Evolutionary conservation across 2,113 vertebrate genomes (phyloP), one percentile per base, ranked within the genome.

Genomic region (Anhinga rufa): DNA sequence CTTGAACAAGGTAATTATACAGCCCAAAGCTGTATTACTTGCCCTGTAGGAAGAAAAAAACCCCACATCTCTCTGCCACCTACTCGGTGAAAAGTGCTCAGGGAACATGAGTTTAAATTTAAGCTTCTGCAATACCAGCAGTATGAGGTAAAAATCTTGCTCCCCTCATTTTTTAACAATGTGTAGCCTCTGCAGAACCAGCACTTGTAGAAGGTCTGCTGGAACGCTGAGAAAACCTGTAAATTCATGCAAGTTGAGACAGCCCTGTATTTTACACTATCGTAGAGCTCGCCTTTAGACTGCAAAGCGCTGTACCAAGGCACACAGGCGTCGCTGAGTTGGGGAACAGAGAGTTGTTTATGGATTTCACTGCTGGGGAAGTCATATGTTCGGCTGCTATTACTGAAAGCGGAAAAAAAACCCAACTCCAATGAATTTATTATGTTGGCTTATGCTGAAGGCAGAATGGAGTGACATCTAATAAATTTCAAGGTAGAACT

Each of bases 381-480:
- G 13, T 24, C 26, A 2, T 17, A 9, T 1, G 0, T 70, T 49
- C 4, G 2, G 32, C 48, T 82, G 34, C 24, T 62, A 1, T 24
- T 36, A 4, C 38, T 40, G 7, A 34, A 57, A 61, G 28, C 9
- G 15, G 20, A 1, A 9, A 6, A 57, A n/a, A 40, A 40, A 40
- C 38, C 38, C 38, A 40, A 40, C 38, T 40, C 38, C 38, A 40
- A 40, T 40, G 38, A 40, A 40, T 40, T 40, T 40, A 10, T 31
- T 34, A 12, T 5, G 3, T 64, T 69, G 46, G 5, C 7, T 88
- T 52, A 10, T 28, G 55, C 70, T 44, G 31, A 54, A 82, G 28
- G 61, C 61, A 58, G 24, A 49, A 31, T 40, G 8, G 42, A 75
- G 26, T 12, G 14, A 66, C 20, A 25, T 10, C 3, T 44, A 49